phyloP scores from a whole-genome alignment of 1,140 invertebrate species.

The Panulirus ornatus region DNA sequence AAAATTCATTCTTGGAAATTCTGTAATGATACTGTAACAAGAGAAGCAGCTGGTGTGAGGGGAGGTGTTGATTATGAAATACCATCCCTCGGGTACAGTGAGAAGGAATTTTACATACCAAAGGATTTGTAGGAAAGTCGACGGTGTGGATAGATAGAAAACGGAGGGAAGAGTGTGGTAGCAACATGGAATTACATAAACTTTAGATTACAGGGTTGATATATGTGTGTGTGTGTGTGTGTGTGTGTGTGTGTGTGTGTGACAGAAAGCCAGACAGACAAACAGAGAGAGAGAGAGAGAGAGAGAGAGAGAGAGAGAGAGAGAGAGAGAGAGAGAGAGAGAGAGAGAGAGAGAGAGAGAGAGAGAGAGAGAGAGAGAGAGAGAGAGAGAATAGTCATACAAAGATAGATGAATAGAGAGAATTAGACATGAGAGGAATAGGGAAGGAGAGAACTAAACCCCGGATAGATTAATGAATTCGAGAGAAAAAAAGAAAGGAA shows the following conservation, averaged over 20 bases:
- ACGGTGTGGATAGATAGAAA: too few species aligned
- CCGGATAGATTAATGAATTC: neutral
- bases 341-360: slow-evolving; percentile 23
- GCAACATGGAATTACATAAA: neutral
- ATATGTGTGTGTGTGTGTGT: too few species aligned
- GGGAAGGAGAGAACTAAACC: neutral
- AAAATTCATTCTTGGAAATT: too few species aligned
- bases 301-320: neutral
- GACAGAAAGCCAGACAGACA: too few species aligned
- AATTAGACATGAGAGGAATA: neutral
- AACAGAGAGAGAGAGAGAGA: neutral
- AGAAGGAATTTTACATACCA: too few species aligned
- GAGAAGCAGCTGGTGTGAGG: too few species aligned
- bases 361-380: slow-evolving; percentile 5
- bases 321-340: slow-evolving; percentile 34
- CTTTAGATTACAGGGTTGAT: too few species aligned
- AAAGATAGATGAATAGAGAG: neutral
- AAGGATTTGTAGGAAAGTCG: too few species aligned
- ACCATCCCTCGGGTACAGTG: too few species aligned
- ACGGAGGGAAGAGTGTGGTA: neutral
- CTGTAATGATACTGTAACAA: too few species aligned
- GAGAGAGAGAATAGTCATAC: slow-evolving; percentile 1
- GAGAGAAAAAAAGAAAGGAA: neutral
- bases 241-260: too few species aligned
- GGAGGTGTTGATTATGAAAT: too few species aligned